Evolutionary conservation across 2,888 invertebrate genomes (phyloP).

Genomic region (Chrysolina oricalcia): DNA sequence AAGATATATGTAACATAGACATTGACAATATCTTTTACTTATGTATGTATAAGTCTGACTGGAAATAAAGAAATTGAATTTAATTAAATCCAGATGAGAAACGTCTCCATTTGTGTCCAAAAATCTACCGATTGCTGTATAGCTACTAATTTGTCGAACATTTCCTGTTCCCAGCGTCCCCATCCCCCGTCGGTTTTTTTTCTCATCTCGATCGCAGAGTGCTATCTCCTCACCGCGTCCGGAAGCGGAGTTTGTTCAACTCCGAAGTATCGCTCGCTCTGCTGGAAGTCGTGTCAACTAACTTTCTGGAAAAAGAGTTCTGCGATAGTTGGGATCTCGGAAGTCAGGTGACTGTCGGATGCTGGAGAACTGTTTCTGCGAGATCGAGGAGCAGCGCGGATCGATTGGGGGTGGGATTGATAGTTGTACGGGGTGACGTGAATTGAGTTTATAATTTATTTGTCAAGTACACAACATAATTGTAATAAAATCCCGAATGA

Average conservation of each 20-base stretch:
- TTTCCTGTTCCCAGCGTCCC: not conserved
- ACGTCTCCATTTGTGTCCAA: too few species aligned
- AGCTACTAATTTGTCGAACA: not conserved
- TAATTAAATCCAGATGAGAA: too few species aligned
- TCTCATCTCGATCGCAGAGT: not conserved
- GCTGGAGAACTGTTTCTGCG: not conserved
- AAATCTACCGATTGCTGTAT: too few species aligned
- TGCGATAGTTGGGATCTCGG: conserved; percentile 33
- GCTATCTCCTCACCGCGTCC: conserved; percentile 24
- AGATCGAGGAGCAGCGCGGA: not conserved
- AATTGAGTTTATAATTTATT: not conserved
- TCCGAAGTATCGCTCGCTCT: conserved; percentile 52
- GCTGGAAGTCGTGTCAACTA: conserved; percentile 50
- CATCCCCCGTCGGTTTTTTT: not conserved
- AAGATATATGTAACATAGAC: too few species aligned
- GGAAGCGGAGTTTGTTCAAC: conserved; percentile 40
- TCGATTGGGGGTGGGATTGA: not conserved
- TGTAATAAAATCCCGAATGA: too few species aligned
- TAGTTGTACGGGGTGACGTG: not conserved
- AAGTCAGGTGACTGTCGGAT: conserved; percentile 29
- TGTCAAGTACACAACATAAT: too few species aligned
- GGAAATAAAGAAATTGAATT: too few species aligned
- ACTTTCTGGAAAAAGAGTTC: conserved; percentile 42
- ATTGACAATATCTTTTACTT: too few species aligned
- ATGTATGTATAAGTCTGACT: too few species aligned